Evolutionary conservation across 2,888 invertebrate species (phyloP), one percentile per base, ranked within the genome.

Genomic region (Maniola hyperantus): DNA sequence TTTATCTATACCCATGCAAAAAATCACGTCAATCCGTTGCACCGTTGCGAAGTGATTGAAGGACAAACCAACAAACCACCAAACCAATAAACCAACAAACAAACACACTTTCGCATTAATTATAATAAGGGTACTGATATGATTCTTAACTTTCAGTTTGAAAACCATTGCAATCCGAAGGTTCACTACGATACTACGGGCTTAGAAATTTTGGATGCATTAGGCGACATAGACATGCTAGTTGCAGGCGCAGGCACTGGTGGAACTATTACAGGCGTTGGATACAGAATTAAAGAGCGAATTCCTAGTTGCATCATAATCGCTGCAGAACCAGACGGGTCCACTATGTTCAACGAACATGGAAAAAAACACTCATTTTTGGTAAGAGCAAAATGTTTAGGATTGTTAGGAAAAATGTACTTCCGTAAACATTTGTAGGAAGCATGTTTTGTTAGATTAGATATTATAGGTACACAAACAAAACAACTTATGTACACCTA

Each of bases 101-200:
- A 10, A 36, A 10, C 36, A 36, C 10, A n/a, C 36, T 2, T 36
- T 36, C 10, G 10, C 10, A 36, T 10, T 36, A 36, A 36, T 36
- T 36, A 36, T 36, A 10, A 1, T 36, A 10, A 10, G 20, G 10
- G 18, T 50, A 10, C 10, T 5, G 15, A 46, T 46, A 15, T 46
- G 15, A 48, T 4, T 48, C 15, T 18, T 15, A 26, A 20, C 10
- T 70, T 75, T 66, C 77, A 98, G 95, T 98, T 98, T 83, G 94
- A 96, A 7, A 98, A 99, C 89, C 89, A 96, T 20, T 96, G 97
- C 63, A 99, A 99, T 90, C 98, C 99, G 0, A 83, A 97, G 74
- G 97, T 98, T 6, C 99, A 99, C 86, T 99, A 98, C 82, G 98
- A 99, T 79, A 95, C 95, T 55, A 99, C 99, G 1, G 98, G 95